phyloP scores from a whole-genome alignment of 53 echinoderm and acorn worm genomes.

The Zoroaster sp. region DNA sequence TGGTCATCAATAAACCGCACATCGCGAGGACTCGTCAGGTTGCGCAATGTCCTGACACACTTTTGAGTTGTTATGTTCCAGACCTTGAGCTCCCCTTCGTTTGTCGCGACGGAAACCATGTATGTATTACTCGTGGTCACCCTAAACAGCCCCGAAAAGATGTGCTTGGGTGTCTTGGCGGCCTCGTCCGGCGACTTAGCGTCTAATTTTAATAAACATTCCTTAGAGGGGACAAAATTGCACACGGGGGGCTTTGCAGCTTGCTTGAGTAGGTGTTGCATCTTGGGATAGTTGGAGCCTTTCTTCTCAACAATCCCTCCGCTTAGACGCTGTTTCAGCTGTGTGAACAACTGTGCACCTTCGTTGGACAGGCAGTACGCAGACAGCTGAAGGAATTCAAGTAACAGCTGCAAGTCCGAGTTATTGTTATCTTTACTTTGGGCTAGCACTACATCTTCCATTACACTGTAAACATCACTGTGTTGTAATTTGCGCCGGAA shows the following conservation, averaged over 20 bases:
- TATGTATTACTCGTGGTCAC: conserved; percentile 70
- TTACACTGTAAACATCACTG: conserved; percentile 78
- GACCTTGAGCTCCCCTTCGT: conserved; percentile 73
- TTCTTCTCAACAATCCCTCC: conserved; percentile 66
- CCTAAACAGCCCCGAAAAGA: conserved; percentile 63
- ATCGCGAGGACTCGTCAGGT: conserved; percentile 78
- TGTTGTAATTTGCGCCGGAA: conserved; percentile 70
- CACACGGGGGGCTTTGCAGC: conserved; percentile 72
- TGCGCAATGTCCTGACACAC: conserved; percentile 81
- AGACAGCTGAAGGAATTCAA: conserved; percentile 84
- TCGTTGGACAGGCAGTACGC: conserved; percentile 84
- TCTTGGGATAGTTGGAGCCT: conserved; percentile 75
- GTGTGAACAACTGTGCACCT: conserved; percentile 84
- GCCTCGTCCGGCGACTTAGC: conserved; percentile 51
- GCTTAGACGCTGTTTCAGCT: conserved; percentile 74
- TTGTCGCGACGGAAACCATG: conserved; percentile 86
- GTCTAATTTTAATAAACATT: conserved; percentile 65
- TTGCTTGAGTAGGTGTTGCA: conserved; percentile 76
- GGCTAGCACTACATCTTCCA: conserved; percentile 81
- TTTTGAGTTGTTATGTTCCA: conserved; percentile 89
- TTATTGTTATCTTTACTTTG: conserved; percentile 47
- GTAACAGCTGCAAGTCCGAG: conserved; percentile 72
- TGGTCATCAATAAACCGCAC: conserved; percentile 85
- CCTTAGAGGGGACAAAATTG: conserved; percentile 83
- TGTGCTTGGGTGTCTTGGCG: conserved; percentile 23